These are phyloP conservation scores for Hozukius guyotensis DNA, from an alignment of 2,797 vertebrate genomes.

Conservation along the genomic window DNA sequence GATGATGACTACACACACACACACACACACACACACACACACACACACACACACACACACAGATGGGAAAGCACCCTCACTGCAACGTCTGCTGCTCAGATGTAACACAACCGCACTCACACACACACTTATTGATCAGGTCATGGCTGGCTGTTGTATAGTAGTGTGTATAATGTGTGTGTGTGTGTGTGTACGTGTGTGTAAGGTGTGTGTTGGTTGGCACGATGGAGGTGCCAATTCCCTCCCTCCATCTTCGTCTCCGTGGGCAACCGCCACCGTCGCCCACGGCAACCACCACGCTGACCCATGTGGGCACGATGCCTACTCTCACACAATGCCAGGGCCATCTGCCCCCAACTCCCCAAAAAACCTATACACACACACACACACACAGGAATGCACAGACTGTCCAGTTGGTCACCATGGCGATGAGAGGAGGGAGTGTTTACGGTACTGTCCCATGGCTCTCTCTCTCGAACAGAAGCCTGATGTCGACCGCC, in stretches of 20 bases:
- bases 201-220: conserved; percentile 15
- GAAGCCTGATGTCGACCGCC: conserved; percentile 46
- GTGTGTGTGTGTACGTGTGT: conserved; percentile 9
- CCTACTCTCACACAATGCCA: conserved; percentile 56
- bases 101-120: conserved; percentile 27
- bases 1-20: conserved; percentile 33
- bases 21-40: conserved; percentile 29
- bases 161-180: conserved; percentile 2
- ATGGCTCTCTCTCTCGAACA: conserved; percentile 46
- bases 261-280: conserved; percentile 74
- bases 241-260: conserved; percentile 52
- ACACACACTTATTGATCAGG: conserved; percentile 25
- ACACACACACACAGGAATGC: conserved; percentile 30
- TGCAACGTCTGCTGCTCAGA: conserved; percentile 20
- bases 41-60: conserved; percentile 20
- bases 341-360: conserved; percentile 47
- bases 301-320: conserved; percentile 47
- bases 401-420: conserved; percentile 74
- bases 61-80: conserved; percentile 23
- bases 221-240: conserved; percentile 35
- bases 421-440: conserved; percentile 81
- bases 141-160: conserved; percentile 14
- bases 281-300: conserved; percentile 59
- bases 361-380: background rate
- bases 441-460: conserved; percentile 87